phyloP scores from a whole-genome alignment of 2,888 invertebrate species.

The Cyclophora punctaria region DNA sequence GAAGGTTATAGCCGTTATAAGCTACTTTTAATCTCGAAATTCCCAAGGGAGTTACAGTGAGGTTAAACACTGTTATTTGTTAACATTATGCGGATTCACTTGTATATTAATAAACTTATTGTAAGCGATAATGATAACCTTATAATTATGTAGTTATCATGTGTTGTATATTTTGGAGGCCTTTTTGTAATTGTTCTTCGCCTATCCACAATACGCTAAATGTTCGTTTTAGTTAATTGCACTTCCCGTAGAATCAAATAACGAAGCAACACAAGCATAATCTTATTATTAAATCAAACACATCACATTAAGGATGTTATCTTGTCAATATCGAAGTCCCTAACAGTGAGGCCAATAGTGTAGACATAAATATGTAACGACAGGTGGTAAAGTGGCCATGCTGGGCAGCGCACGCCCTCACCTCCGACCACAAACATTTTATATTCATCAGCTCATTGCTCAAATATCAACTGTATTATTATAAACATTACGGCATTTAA shows the following conservation, averaged over 20 bases:
- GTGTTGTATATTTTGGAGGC: no score
- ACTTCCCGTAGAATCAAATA: constrained; percentile 46
- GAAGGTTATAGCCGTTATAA: no score
- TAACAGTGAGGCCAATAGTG: constrained; percentile 75
- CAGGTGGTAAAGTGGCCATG: constrained; percentile 75
- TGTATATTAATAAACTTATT: no score
- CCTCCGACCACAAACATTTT: constrained; percentile 33
- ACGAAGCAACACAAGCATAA: constrained; percentile 57
- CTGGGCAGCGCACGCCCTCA: constrained; percentile 69
- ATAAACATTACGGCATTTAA: constrained; percentile 35
- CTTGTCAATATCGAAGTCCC: constrained; percentile 75
- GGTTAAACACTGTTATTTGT: no score
- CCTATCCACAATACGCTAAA: not conserved
- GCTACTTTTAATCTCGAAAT: no score
- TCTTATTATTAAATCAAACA: constrained; percentile 77
- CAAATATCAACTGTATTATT: constrained; percentile 53
- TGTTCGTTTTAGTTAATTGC: constrained; percentile 42
- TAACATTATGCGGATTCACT: no score
- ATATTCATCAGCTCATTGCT: constrained; percentile 31
- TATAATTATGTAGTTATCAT: no score
- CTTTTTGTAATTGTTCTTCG: no score
- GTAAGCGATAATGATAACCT: no score
- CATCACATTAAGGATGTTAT: constrained; percentile 77
- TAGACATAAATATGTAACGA: constrained; percentile 76
- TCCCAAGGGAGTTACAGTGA: no score